These are phyloP conservation scores for Idaea dimidiata DNA, from an alignment of 2,888 invertebrate species.

Conservation along the genomic window DNA sequence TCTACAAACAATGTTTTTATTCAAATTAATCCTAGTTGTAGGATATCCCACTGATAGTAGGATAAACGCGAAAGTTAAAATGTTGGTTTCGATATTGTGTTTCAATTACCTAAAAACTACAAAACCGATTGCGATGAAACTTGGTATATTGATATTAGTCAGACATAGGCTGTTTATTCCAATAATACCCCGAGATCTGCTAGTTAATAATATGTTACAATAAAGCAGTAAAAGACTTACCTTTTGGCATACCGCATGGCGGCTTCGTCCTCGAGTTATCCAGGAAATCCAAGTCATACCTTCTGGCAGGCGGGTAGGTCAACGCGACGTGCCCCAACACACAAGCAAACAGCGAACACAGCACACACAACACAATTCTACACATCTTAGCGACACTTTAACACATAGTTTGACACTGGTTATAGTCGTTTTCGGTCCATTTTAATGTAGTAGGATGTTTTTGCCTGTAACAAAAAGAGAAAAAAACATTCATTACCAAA, in stretches of 20 bases:
- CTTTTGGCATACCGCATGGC: conserved; percentile 98
- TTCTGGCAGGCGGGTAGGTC: conserved; percentile 93
- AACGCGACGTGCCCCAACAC: conserved; percentile 88
- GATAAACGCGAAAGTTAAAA: no score
- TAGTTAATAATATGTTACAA: no score
- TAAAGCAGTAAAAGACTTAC: conserved; percentile 81
- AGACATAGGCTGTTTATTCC: no score
- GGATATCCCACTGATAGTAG: no score
- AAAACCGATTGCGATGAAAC: no score
- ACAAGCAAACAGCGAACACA: conserved; percentile 39
- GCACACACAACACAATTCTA: conserved; percentile 44
- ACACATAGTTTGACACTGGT: conserved; percentile 14
- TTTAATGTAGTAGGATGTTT: not conserved
- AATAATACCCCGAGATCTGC: no score
- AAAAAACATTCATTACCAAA: not conserved
- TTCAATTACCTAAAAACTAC: no score
- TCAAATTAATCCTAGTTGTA: no score
- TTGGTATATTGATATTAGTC: no score
- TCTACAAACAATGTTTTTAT: no score
- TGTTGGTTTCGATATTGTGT: no score
- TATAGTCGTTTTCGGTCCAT: conserved; percentile 4
- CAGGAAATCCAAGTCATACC: conserved; percentile 94
- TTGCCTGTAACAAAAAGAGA: conserved; percentile 16
- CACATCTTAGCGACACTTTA: conserved; percentile 18
- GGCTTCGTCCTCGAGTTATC: conserved; percentile 93